A percentile compares a stretch with the other conserved stretches of the same genome.
Conservation (phyloP, 2,113 vertebrate species). For the Dicentrarchus labrax region DNA sequence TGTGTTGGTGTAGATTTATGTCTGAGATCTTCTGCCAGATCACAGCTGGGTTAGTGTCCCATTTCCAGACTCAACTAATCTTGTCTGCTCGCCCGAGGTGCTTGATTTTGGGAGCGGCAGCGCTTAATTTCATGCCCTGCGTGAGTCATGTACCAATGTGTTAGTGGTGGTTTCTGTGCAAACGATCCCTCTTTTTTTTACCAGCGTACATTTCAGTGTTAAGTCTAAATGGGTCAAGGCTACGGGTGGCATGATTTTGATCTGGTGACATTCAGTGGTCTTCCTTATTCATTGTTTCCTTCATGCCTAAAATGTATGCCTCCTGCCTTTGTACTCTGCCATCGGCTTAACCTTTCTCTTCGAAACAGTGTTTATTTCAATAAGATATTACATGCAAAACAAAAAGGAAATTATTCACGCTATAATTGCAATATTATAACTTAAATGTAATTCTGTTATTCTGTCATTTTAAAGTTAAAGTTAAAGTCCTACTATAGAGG, state of each 20-base stretch:
- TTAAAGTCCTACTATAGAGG: neutral
- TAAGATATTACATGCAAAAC: neutral
- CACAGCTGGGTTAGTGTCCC: conserved; percentile 52
- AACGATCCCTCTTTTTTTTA: conserved; percentile 23
- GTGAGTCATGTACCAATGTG: conserved; percentile 63
- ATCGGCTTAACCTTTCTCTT: neutral
- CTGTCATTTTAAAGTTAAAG: neutral
- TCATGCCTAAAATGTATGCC: neutral
- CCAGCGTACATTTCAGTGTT: conserved; percentile 1
- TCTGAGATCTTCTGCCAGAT: conserved; percentile 55
- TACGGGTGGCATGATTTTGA: conserved; percentile 10
- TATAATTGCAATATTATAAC: neutral
- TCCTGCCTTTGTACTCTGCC: neutral
- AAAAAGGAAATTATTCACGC: neutral
- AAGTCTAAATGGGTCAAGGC: conserved; percentile 45
- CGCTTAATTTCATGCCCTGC: conserved; percentile 62
- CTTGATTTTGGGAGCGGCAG: conserved; percentile 57
- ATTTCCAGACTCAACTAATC: conserved; percentile 50
- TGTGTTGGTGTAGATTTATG: conserved; percentile 9
- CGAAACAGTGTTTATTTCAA: neutral
- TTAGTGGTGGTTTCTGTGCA: conserved; percentile 38
- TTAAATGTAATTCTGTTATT: neutral
- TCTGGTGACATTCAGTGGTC: neutral
- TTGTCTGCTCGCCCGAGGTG: conserved; percentile 47
- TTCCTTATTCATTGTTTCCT: neutral